These are phyloP conservation scores for Ormyrus nitidulus DNA, from an alignment of 2,888 invertebrate genomes.

Conservation along the genomic window DNA sequence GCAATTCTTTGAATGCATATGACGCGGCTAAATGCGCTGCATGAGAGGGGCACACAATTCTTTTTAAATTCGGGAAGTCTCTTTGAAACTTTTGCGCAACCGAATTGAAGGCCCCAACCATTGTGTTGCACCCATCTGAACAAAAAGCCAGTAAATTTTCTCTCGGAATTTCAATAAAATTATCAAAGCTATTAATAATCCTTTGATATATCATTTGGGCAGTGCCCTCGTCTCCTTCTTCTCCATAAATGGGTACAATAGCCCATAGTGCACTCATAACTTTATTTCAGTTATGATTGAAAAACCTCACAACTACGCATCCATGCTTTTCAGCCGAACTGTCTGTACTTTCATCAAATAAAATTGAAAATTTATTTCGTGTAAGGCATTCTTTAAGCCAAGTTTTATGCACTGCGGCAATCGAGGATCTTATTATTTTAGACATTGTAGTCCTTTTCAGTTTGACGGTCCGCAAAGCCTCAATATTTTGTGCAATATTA, in stretches of 20 bases:
- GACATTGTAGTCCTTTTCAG: constrained; percentile 6
- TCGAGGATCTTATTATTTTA: not conserved
- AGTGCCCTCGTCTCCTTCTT: not conserved
- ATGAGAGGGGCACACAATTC: not conserved
- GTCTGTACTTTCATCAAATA: constrained; percentile 19
- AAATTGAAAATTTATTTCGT: not conserved
- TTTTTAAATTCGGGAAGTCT: not conserved
- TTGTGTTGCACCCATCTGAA: constrained; percentile 4
- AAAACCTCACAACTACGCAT: not conserved
- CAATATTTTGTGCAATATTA: not conserved
- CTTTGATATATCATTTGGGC: not conserved
- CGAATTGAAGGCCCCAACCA: not conserved
- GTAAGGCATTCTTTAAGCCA: not conserved
- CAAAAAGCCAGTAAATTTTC: not conserved
- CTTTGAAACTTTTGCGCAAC: not conserved
- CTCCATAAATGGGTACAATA: not conserved
- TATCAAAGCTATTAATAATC: not conserved
- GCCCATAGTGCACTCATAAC: constrained; percentile 1
- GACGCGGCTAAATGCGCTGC: not conserved
- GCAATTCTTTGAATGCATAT: not conserved
- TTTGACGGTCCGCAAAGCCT: not conserved
- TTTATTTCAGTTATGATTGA: not conserved
- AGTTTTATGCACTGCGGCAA: not conserved
- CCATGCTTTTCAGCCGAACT: not conserved
- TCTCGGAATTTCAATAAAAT: not conserved